phyloP scores from a whole-genome alignment of 2,797 vertebrate species.

The Lagocephalus sceleratus region DNA sequence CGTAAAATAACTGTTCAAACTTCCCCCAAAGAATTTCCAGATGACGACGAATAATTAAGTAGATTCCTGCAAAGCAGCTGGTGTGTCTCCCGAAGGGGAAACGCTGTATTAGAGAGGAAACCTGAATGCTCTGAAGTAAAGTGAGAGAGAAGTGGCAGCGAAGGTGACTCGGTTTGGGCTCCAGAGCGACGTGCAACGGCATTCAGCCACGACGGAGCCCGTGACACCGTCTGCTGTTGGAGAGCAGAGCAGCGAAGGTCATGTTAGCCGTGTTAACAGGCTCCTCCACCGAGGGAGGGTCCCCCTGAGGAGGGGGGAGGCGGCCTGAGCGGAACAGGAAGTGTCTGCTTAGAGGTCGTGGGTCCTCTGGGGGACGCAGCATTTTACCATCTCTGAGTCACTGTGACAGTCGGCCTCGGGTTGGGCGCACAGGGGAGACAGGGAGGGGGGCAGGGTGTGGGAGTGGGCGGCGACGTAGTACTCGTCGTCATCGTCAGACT shows the following conservation, averaged over 20 bases:
- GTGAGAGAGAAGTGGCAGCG: constrained; percentile 7
- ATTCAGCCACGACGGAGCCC: constrained; percentile 8
- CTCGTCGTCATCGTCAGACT: constrained; percentile 90
- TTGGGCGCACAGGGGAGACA: constrained; percentile 57
- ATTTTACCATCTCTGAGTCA: constrained; percentile 98
- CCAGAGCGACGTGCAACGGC: constrained; percentile 28
- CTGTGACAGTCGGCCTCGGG: constrained; percentile 84
- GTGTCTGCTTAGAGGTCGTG: constrained; percentile 20
- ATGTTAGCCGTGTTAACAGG: constrained; percentile 59
- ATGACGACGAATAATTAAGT: not conserved
- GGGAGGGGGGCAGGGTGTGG: constrained; percentile 83
- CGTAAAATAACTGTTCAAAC: not conserved
- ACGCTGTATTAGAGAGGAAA: constrained; percentile 3
- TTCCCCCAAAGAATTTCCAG: not conserved
- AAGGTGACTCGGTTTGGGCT: constrained; percentile 1
- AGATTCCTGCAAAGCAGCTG: not conserved
- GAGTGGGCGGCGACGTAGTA: constrained; percentile 81
- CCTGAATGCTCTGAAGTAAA: constrained; percentile 12
- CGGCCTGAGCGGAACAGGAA: constrained; percentile 24
- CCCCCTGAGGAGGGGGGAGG: constrained; percentile 8
- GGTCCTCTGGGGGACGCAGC: constrained; percentile 23
- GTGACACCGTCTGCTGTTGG: constrained; percentile 9
- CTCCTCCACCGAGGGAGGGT: constrained; percentile 21
- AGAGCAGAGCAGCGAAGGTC: constrained; percentile 11
- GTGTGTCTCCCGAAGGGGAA: constrained; percentile 13